phyloP scores from a whole-genome alignment of 2,888 invertebrate species.

The Drosophila mercatorum region DNA sequence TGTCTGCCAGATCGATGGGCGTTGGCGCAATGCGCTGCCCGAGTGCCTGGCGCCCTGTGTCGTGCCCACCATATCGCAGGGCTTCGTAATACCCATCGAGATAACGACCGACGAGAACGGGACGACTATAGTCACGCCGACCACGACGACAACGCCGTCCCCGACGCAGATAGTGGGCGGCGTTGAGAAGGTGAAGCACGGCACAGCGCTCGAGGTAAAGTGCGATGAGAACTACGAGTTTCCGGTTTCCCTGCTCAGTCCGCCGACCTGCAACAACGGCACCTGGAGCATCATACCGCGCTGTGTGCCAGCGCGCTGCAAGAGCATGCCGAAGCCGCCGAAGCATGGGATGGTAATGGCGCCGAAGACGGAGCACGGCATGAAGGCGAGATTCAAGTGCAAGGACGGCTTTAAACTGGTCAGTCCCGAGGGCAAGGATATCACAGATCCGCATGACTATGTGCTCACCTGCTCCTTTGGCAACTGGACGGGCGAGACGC shows the following conservation, averaged over 20 bases:
- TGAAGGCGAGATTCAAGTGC: conserved; percentile 96
- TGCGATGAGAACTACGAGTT: conserved; percentile 95
- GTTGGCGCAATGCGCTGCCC: conserved; percentile 97
- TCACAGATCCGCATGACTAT: conserved; percentile 86
- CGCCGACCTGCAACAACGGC: conserved; percentile 95
- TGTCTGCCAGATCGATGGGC: conserved; percentile 96
- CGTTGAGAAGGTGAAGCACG: conserved; percentile 88
- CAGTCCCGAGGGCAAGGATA: conserved; percentile 87
- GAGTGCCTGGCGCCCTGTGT: conserved; percentile 97
- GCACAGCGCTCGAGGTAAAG: conserved; percentile 89
- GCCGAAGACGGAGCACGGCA: conserved; percentile 98
- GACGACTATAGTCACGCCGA: conserved; percentile 76
- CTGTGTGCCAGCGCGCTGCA: conserved; percentile 93
- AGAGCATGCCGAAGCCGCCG: conserved; percentile 92
- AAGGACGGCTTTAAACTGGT: conserved; percentile 95
- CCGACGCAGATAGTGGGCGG: conserved; percentile 65
- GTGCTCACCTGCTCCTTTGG: conserved; percentile 96
- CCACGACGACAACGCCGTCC: conserved; percentile 83
- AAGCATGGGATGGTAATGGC: conserved; percentile 98
- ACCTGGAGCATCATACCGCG: conserved; percentile 97
- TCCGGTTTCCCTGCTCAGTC: conserved; percentile 89
- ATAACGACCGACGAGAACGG: conserved; percentile 82
- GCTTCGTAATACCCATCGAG: conserved; percentile 88
- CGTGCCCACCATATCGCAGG: conserved; percentile 94
- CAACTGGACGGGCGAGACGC: conserved; percentile 95